These are phyloP conservation scores for Palythoa caribaeorum DNA, from an alignment of 92 coral and sea anemone species.

Conservation along the genomic window DNA sequence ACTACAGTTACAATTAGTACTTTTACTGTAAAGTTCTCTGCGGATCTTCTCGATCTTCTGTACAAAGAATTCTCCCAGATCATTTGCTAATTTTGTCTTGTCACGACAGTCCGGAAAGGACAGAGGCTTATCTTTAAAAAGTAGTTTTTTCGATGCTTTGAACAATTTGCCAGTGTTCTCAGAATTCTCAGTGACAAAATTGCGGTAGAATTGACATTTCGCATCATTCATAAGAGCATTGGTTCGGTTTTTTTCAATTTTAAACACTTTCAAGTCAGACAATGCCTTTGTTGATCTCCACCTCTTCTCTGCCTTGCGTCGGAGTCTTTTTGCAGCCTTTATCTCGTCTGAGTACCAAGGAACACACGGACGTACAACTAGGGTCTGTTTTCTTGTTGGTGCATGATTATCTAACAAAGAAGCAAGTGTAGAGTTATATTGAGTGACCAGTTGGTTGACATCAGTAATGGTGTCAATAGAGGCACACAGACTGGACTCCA, in stretches of 20 bases:
- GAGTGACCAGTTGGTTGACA: not conserved
- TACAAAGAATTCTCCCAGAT: not conserved
- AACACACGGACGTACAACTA: constrained; percentile 26
- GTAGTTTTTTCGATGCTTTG: not conserved
- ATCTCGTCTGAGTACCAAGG: constrained; percentile 1
- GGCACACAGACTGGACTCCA: constrained; percentile 35
- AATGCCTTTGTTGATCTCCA: not conserved
- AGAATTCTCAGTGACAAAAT: not conserved
- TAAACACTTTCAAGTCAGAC: not conserved
- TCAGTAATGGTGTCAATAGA: not conserved
- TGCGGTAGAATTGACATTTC: not conserved
- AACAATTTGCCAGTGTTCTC: not conserved
- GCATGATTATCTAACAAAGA: constrained; percentile 31
- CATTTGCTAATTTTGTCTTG: not conserved
- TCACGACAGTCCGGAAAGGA: too few relatives aligned
- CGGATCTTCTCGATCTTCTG: constrained; percentile 1
- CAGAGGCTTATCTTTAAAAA: not conserved
- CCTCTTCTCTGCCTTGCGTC: not conserved
- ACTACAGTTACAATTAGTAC: not conserved
- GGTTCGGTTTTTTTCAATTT: too few relatives aligned
- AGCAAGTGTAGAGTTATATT: constrained; percentile 11
- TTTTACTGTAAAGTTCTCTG: not conserved
- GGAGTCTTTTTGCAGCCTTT: not conserved
- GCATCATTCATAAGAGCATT: not conserved
- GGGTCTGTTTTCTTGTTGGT: constrained; percentile 11